Base-by-base conservation (phyloP, 2,888 invertebrate species). In the Megamerina dolium region DNA sequence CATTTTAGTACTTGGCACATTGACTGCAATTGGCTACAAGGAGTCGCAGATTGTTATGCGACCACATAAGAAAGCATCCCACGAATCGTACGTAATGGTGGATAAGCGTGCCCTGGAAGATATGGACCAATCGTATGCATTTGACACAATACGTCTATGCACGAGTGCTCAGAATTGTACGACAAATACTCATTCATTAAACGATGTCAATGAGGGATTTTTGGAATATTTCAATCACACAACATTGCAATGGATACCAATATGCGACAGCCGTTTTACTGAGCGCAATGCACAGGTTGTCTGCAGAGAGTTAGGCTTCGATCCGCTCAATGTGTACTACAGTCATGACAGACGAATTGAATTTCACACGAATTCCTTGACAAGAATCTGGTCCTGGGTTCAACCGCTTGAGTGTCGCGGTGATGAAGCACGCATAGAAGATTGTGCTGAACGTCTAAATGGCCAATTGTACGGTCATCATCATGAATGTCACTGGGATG, bases 231-330 rank as follows among this genome's bases (percentile, higher is more conserved):
- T 88, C 66, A 99, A 99, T 62, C 80, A 79, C 54, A 97, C 99
- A 2, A 94, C 95, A 0, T 75, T 91, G 14, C 95, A 96, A 63
- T 96, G 95, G 92, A 88, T 95, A 26, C 92, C 97, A 0, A 83
- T 96, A 73, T 99, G 99, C 70, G 99, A 99, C 69, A 80, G 80
- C 33, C 79, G 93, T 46, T 99, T 99, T 67, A 95, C 95, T 0
- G 93, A 96, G 66, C 79, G 95, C 58, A 97, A 96, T 65, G 96
- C 94, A 4, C 87, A 94, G 75, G 96, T 97, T 1, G 92, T 95
- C 0, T 99, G 99, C 63, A 78, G 91, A 17, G 91, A 96, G 66
- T 73, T 99, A 33, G 94, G 94, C 8, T 85, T 85, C 60, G 89
- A 92, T 66, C 82, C 88, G 0, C 77, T 93, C 20, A 93, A 94